Conservation (phyloP, 1,140 invertebrate genomes). For the Whitmania pigra region DNA sequence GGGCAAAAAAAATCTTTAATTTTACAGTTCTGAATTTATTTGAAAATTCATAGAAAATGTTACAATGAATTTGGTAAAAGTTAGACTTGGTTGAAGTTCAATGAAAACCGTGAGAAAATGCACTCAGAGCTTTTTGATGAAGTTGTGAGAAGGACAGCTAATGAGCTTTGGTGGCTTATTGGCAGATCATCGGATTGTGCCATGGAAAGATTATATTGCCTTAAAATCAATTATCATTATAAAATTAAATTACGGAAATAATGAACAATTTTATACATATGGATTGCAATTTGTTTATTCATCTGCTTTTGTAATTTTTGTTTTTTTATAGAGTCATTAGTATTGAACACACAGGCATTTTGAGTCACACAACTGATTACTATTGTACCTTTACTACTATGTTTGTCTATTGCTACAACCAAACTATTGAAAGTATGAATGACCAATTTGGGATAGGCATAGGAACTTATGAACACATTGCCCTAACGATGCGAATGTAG, state of each 20-base stretch:
- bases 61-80: slow-evolving; percentile 8
- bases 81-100: slow-evolving; percentile 33
- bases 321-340: slow-evolving; percentile 44
- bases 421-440: too few relatives aligned
- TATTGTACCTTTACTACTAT: too few relatives aligned
- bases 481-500: too few relatives aligned
- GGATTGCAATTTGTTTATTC: neutral
- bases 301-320: neutral
- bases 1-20: too few relatives aligned
- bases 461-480: too few relatives aligned
- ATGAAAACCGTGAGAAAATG: slow-evolving; percentile 19
- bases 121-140: slow-evolving; percentile 33
- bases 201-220: slow-evolving; percentile 45
- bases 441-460: too few relatives aligned
- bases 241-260: neutral
- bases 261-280: neutral
- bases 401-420: too few relatives aligned
- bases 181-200: slow-evolving; percentile 52
- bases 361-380: slow-evolving; percentile 52
- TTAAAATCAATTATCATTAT: neutral
- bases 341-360: slow-evolving; percentile 54
- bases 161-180: slow-evolving; percentile 38
- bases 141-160: slow-evolving; percentile 34
- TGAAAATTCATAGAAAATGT: slow-evolving; percentile 11
- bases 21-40: neutral